Evolutionary conservation across 1,140 invertebrate species (phyloP), one percentile per base, ranked within the genome.

Genomic region (Drosophila equinoxialis): DNA sequence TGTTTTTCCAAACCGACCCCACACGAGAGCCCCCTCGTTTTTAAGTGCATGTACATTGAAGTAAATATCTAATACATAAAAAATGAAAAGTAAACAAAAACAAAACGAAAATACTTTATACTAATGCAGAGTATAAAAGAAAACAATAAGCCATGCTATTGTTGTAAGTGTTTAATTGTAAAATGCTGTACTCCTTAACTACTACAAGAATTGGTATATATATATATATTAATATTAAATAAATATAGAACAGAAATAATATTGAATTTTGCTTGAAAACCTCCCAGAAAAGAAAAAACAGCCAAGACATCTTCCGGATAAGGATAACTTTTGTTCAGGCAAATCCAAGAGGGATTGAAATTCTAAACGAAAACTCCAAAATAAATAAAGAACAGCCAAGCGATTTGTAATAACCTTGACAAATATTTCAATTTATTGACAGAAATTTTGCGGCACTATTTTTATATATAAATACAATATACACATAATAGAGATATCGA

Each of bases 121-220:
- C 45, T 51, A 23, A 20, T 79, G 71, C 74, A 81, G 82, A 83
- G 83, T 77, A 86, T 87, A 86, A 65, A 74, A 61, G 70, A 58
- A 67, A 65, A 79, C 69, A 79, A 76, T 79, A 68, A 73, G 83
- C 76, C 42, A 72, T 70, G 76, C 79, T 82, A 71, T 70, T 78
- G 74, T 76, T 75, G 66, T 71, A 76, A 86, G 66, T 86, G 82
- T 86, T 86, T 87, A 84, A 57, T 54, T 86, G 62, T 86, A 87
- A 87, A 83, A 89, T 86, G 79, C 76, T 86, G 79, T 80, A 89
- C 76, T 87, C 84, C 84, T 83, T 89, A 83, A 86, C 59, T 76
- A 86, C 59, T 79, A 78, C 80, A 76, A 81, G 59, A 76, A 5
- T 75, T 62, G 42, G 86, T 65, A 78, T 60, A 82, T 82, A 70